Evolutionary conservation across 2,113 vertebrate genomes (phyloP), one percentile per base, ranked within the genome.

Genomic region (Axis porcinus): DNA sequence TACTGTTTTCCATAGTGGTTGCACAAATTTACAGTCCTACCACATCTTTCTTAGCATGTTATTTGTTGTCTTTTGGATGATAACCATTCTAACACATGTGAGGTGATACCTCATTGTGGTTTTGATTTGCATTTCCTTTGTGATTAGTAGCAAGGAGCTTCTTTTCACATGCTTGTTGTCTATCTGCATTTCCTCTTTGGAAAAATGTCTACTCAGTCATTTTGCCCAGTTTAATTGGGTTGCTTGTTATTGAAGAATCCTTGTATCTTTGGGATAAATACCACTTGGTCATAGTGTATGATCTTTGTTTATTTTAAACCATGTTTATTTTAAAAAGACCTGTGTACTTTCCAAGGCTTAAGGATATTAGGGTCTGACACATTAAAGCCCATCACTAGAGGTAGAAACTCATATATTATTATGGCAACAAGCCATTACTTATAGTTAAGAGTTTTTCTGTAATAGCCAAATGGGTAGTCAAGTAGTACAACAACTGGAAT

Each of bases 401-500:
- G 99, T 99, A 99, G 99, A 99, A 99, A 99, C 99, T 99, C 99
- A 99, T 97, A 99, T 98, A 99, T 98, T 99, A 99, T 99, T 98
- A 99, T 97, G 97, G 99, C 98, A 99, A 98, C 98, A 99, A 99
- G 99, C 99, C 99, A 98, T 98, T 98, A 98, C 99, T 99, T 99
- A 99, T 98, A 99, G 98, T 98, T 98, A 98, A 99, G 98, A 98
- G 99, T 99, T 99, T 87, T 98, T 98, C 99, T 99, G 98, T 98
- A 99, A 99, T 98, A 99, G 99, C 99, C 98, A 98, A 98, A 99
- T 97, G 98, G 98, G 98, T 97, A 98, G 98, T 98, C 98, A 98
- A 99, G 99, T 99, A 99, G 99, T 99, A 99, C 99, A 99, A 99
- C 99, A 98, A 99, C 99, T 99, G 99, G 99, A 99, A 98, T 98